Evolutionary conservation across 37 sponge, comb jelly and placozoan genomes (phyloP).

Genomic region (Corticium candelabrum): DNA sequence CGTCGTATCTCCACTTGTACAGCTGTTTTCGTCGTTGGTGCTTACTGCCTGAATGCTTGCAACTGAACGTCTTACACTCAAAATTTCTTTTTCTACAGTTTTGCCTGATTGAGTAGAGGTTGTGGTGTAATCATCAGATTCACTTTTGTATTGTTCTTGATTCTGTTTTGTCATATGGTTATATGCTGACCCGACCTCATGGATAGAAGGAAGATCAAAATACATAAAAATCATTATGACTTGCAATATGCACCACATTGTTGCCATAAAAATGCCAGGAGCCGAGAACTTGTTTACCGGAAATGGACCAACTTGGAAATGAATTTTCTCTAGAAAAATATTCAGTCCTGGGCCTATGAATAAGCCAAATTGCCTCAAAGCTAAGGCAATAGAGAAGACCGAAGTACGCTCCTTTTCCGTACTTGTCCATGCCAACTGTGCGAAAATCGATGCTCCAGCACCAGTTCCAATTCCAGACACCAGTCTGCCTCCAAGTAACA

Average conservation of each 20-base stretch:
- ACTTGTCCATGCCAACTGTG: constrained; percentile 57
- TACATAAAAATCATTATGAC: constrained; percentile 48
- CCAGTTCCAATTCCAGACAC: constrained; percentile 61
- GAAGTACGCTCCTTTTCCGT: constrained; percentile 51
- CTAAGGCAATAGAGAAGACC: constrained; percentile 54
- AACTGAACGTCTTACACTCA: no score
- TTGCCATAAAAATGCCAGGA: constrained; percentile 61
- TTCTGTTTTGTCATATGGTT: neutral
- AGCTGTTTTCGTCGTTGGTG: no score
- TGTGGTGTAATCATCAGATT: no score
- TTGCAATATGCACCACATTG: constrained; percentile 50
- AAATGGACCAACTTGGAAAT: constrained; percentile 74
- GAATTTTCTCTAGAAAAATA: constrained; percentile 35
- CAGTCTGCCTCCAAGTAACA: constrained; percentile 66
- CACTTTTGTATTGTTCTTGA: neutral
- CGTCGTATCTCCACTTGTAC: no score
- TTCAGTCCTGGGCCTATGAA: constrained; percentile 80
- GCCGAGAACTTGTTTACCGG: constrained; percentile 39
- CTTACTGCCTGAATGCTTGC: no score
- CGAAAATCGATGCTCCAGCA: constrained; percentile 73
- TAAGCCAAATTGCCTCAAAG: constrained; percentile 57
- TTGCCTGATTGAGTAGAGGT: no score
- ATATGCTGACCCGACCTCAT: neutral
- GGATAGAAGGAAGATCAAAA: constrained; percentile 36
- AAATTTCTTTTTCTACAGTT: no score